Percentiles rank a stretch among this genome's conserved stretches.
These are phyloP conservation scores for Chaitophorus viminalis DNA, from an alignment of 2,888 invertebrate genomes.

Conservation along the genomic window DNA sequence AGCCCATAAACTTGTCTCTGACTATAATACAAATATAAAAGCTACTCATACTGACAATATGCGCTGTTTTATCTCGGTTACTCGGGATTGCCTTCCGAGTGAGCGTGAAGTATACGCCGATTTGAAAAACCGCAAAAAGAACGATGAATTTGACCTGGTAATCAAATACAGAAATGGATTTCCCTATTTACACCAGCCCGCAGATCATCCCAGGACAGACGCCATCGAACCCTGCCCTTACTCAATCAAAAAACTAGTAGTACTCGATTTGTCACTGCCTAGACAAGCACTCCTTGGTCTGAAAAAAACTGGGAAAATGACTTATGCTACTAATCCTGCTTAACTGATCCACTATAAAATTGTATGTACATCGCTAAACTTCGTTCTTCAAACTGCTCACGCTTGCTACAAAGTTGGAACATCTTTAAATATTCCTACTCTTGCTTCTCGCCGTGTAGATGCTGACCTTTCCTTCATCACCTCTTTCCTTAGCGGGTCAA, in stretches of 20 bases:
- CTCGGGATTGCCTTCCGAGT: background rate
- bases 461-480: too few species aligned
- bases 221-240: background rate
- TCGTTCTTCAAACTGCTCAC: background rate
- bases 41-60: background rate
- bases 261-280: background rate
- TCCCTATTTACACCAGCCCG: background rate
- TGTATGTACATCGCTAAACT: background rate
- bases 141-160: background rate
- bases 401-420: too few species aligned
- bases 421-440: too few species aligned
- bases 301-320: background rate
- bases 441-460: too few species aligned
- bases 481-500: too few species aligned
- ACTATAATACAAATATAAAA: background rate
- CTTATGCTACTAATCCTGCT: background rate
- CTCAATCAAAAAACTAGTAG: background rate
- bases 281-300: background rate
- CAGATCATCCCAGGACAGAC: background rate
- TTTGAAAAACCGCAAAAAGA: constrained; percentile 8
- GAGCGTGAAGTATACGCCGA: constrained; percentile 26
- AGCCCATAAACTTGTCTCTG: constrained; percentile 19
- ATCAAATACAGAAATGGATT: constrained; percentile 18
- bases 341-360: background rate
- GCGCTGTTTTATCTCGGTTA: background rate